phyloP scores from a whole-genome alignment of 2,888 invertebrate species.

The Sericinus montela region DNA sequence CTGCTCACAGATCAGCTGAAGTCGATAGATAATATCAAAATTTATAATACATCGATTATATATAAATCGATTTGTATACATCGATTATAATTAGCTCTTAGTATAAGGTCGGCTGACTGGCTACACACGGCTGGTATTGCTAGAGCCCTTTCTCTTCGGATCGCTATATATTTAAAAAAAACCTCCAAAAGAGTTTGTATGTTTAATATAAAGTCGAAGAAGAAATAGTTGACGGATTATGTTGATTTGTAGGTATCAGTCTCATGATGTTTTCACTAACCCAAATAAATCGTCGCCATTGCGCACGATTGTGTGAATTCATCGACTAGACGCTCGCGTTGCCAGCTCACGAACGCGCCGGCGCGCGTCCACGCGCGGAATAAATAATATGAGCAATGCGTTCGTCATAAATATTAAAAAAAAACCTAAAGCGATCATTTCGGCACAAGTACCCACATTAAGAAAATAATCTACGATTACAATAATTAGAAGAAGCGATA shows the following conservation, averaged over 20 bases:
- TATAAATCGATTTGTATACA: too few species aligned
- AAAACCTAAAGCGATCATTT: slow-evolving; percentile 33
- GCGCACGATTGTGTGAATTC: too few species aligned
- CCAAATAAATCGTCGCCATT: neutral
- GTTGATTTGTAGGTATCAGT: neutral
- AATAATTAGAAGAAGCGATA: slow-evolving; percentile 53
- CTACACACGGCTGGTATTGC: neutral
- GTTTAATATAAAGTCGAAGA: neutral
- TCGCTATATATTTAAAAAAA: too few species aligned
- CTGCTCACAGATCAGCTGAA: neutral
- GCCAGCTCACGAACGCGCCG: too few species aligned
- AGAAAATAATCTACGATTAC: slow-evolving; percentile 43
- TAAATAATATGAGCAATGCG: slow-evolving; percentile 14
- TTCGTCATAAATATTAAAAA: slow-evolving; percentile 19
- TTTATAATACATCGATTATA: too few species aligned
- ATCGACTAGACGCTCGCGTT: too few species aligned
- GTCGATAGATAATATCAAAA: neutral
- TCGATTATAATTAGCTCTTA: neutral
- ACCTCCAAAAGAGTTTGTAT: neutral
- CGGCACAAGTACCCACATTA: neutral
- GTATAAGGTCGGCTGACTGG: neutral
- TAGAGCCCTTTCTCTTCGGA: neutral
- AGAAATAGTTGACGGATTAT: neutral
- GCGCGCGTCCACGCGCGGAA: neutral
- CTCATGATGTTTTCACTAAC: neutral